Base-by-base conservation (phyloP, 2,113 vertebrate species). In the Campylomormyrus numenius region DNA sequence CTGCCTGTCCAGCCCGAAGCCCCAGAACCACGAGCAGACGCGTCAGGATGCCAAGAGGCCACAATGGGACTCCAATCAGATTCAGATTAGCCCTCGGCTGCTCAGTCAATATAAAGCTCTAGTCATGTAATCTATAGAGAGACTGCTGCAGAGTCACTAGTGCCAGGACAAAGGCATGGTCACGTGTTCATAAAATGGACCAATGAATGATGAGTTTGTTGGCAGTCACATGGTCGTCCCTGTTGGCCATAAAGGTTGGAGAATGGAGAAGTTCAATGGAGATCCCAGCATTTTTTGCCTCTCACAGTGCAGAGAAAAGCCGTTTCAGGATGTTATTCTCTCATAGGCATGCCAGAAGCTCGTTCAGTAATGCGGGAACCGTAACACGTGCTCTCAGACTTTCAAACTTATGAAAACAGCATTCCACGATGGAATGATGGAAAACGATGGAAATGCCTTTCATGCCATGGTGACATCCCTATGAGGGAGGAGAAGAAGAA, bases 151-250 rank as follows among this genome's bases (percentile, higher is more conserved):
- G 89, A 48, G 84, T 46, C 84, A 27, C 45, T 83, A 90, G 90
- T 62, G 52, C 77, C 45, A 46, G 39, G 45, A 52, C 87, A 89
- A 88, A 89, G 85, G 31, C 42, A 39, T 74, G 85, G 58, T 91
- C 88, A 90, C 88, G 87, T 88, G 90, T 85, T n/a, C 27, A 89
- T 52, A n/a, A 70, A 87, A 88, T 91, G 19, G 53, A 21, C 90
- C 88, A 89, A 89, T 92, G 89, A 92, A 87, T 11, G 56, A 87
- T 39, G 86, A 91, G 89, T 90, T 83, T 87, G 86, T 45, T 58
- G 11, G 31, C 35, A 11, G 90, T 49, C 87, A 39, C 3, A 1
- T 19, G 21, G 48, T 52, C 89, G 89, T 91, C 89, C 91, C n/a
- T 39, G 70, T 70, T 70, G 66, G 35, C 84, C 88, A 74, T 10